phyloP scores from a whole-genome alignment of 1,140 invertebrate species.

The Bombus difficillimus region DNA sequence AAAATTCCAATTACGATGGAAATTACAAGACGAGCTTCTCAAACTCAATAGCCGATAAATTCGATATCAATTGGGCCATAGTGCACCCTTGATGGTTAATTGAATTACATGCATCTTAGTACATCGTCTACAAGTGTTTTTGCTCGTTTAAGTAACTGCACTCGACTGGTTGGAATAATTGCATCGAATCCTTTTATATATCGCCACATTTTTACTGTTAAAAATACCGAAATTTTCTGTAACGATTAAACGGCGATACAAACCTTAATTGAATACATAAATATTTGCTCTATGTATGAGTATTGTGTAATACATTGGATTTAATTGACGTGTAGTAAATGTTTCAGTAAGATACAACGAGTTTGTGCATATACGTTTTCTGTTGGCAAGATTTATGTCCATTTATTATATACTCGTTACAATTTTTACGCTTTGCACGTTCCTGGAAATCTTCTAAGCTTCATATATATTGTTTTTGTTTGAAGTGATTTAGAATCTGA shows the following conservation, averaged over 20 bases:
- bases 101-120: background rate
- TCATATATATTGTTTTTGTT: slow-evolving; percentile 42
- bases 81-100: slow-evolving; percentile 7
- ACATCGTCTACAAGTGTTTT: background rate
- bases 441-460: slow-evolving; percentile 7
- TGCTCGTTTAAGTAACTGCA: background rate
- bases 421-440: slow-evolving; percentile 52
- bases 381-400: slow-evolving; percentile 4
- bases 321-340: background rate
- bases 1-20: slow-evolving; percentile 34
- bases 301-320: background rate
- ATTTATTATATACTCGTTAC: slow-evolving; percentile 8
- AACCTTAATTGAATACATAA: background rate
- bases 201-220: background rate
- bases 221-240: background rate
- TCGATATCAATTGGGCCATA: background rate
- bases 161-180: background rate
- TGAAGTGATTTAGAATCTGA: slow-evolving; percentile 42
- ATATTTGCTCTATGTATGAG: background rate
- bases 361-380: background rate
- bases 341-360: background rate
- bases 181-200: background rate
- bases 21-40: slow-evolving; percentile 32
- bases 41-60: slow-evolving; percentile 26
- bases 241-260: background rate